Percentiles rank a stretch among this genome's conserved stretches.
Conservation (phyloP, 2,888 invertebrate species). For the Synanthedon tipuliformis region DNA sequence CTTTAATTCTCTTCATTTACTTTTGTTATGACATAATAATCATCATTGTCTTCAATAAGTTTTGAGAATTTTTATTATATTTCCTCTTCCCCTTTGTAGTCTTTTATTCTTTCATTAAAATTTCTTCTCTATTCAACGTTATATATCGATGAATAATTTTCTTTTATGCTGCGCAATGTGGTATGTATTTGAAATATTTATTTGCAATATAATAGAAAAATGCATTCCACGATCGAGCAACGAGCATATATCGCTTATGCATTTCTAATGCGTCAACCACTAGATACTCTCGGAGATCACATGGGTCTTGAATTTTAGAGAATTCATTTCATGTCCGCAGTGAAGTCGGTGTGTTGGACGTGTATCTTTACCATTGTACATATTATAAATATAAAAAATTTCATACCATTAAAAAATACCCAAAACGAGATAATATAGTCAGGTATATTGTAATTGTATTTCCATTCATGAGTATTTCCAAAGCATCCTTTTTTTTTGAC, state of each 20-base stretch:
- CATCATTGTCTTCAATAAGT: constrained; percentile 29
- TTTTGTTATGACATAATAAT: constrained; percentile 39
- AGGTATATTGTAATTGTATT: no score
- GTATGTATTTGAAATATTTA: no score
- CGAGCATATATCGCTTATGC: not conserved
- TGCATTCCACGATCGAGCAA: not conserved
- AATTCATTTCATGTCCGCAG: not conserved
- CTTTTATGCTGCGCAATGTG: no score
- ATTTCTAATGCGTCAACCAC: not conserved
- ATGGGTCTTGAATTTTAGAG: not conserved
- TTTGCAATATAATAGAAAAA: not conserved
- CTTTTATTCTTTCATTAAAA: no score
- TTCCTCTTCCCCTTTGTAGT: constrained; percentile 2
- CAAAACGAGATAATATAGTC: no score
- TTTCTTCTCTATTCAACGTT: no score
- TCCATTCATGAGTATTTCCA: no score
- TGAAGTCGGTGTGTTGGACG: not conserved
- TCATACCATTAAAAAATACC: no score
- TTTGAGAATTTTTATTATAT: constrained; percentile 20
- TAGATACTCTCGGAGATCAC: not conserved
- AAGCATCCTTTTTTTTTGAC: no score
- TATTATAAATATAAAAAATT: no score
- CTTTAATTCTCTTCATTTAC: constrained; percentile 39
- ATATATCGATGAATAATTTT: no score
- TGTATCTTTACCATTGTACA: no score